Base-by-base conservation (phyloP, 2,797 vertebrate species). In the Thamnophis elegans region DNA sequence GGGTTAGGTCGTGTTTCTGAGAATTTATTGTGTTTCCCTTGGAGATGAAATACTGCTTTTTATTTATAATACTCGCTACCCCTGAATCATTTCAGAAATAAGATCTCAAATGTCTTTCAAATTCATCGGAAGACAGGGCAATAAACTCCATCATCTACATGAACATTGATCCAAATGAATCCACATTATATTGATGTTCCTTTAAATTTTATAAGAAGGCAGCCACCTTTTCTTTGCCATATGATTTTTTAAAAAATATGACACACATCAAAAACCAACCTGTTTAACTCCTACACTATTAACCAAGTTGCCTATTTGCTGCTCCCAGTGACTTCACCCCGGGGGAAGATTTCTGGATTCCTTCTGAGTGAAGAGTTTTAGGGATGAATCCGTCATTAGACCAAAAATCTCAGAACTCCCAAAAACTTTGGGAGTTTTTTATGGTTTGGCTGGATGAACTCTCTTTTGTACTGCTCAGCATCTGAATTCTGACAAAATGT, bases 401-500 rank as follows among this genome's bases (percentile, higher is more conserved):
- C 22, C n/a, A 89, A 26, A 55, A 68, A 22, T 22, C 25, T 91
- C 65, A 22, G 5, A 42, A 42, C 42, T 42, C 42, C 42, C 42
- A 2, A 42, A 42, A 42, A 42, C 42, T 51, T 55, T 65, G 59
- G 32, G 28, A 16, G 54, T 16, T 78, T 78, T 90, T 90, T 62
- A 87, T 42, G 25, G 85, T 78, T 87, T 82, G 85, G 55, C 92
- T 89, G 11, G 22, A 85, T 36, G 73, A 65, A 59, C 56, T 51
- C 42, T 89, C 92, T 87, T 91, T 42, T 51, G 87, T 73, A 82
- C 85, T 28, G 7, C 18, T 89, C 59, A 55, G 58, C 85, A 51
- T 62, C 90, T 93, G 62, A 90, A 90, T 59, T 55, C 68, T 88
- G 91, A 88, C 36, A 58, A 88, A 93, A 90, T 92, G 56, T 92